phyloP scores from a whole-genome alignment of 2,797 vertebrate genomes.

The Toxotes lorentzi region DNA sequence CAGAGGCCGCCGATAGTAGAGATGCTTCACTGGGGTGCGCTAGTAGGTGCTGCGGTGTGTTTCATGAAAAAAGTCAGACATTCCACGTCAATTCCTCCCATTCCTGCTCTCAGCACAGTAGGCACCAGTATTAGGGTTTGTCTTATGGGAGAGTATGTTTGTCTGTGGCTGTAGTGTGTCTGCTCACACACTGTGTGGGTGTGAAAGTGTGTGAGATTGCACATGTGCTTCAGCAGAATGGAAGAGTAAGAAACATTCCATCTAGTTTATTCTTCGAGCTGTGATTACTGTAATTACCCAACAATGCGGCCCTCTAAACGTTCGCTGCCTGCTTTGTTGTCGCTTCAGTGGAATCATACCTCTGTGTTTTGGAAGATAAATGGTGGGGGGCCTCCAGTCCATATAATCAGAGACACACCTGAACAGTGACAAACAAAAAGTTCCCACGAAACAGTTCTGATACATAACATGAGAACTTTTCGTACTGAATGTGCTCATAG shows the following conservation, averaged over 20 bases:
- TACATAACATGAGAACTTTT: constrained; percentile 46
- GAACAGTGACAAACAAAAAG: constrained; percentile 63
- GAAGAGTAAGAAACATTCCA: constrained; percentile 63
- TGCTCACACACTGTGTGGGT: constrained; percentile 48
- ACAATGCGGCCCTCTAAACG: constrained; percentile 68
- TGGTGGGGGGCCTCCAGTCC: constrained; percentile 42
- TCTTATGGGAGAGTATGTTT: constrained; percentile 44
- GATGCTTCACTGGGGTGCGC: constrained; percentile 60
- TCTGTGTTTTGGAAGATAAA: constrained; percentile 72
- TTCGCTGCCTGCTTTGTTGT: constrained; percentile 66
- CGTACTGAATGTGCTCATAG: neutral
- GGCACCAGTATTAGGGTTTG: constrained; percentile 27
- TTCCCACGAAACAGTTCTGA: constrained; percentile 52
- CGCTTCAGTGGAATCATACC: constrained; percentile 57
- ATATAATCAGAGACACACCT: constrained; percentile 76
- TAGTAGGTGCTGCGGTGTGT: constrained; percentile 50
- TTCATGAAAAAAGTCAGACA: constrained; percentile 53
- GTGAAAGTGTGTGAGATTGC: constrained; percentile 43
- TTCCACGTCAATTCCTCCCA: constrained; percentile 63
- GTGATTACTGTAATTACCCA: constrained; percentile 80
- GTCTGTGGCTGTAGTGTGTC: constrained; percentile 50
- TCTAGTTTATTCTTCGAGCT: constrained; percentile 72
- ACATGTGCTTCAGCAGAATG: constrained; percentile 33
- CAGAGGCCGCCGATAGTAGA: constrained; percentile 62
- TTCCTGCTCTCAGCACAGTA: constrained; percentile 42